Conservation (phyloP, 1,140 invertebrate species). For the Thaumetopoea pityocampa region DNA sequence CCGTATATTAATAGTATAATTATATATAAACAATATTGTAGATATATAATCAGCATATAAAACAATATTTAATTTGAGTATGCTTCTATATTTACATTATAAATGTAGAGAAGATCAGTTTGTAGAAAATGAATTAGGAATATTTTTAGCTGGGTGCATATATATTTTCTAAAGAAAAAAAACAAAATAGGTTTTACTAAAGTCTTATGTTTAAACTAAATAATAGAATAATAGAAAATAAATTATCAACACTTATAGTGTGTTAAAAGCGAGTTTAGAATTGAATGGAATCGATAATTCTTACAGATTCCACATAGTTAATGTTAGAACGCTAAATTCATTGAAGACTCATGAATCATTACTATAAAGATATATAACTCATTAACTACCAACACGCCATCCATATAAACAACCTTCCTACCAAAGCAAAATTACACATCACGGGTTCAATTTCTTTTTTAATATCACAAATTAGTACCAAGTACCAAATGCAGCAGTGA, state of each 20-base stretch:
- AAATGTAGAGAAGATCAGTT: slow-evolving; percentile 51
- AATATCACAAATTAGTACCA: slow-evolving; percentile 17
- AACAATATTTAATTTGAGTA: slow-evolving; percentile 58
- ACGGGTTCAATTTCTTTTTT: slow-evolving; percentile 11
- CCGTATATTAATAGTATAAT: slow-evolving; percentile 60
- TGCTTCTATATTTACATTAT: slow-evolving; percentile 65
- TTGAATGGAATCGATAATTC: too few relatives aligned
- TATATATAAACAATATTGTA: slow-evolving; percentile 61
- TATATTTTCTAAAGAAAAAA: slow-evolving; percentile 25
- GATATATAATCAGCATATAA: slow-evolving; percentile 59
- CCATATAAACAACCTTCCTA: slow-evolving; percentile 1
- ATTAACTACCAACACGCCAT: slow-evolving; percentile 12
- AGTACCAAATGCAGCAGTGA: slow-evolving; percentile 34
- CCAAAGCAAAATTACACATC: slow-evolving; percentile 11
- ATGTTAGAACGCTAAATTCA: slow-evolving; percentile 2
- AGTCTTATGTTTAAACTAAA: too few relatives aligned
- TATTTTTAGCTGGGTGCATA: slow-evolving; percentile 46
- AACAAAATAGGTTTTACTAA: too few relatives aligned
- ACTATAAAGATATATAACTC: slow-evolving; percentile 13
- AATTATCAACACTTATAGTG: too few relatives aligned
- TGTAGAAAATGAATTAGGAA: slow-evolving; percentile 48
- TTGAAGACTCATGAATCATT: slow-evolving; percentile 13
- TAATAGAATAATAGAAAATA: too few relatives aligned
- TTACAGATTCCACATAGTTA: neutral
- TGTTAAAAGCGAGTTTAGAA: too few relatives aligned